phyloP scores from a whole-genome alignment of 2,797 vertebrate genomes.

The Gambelia wislizenii region DNA sequence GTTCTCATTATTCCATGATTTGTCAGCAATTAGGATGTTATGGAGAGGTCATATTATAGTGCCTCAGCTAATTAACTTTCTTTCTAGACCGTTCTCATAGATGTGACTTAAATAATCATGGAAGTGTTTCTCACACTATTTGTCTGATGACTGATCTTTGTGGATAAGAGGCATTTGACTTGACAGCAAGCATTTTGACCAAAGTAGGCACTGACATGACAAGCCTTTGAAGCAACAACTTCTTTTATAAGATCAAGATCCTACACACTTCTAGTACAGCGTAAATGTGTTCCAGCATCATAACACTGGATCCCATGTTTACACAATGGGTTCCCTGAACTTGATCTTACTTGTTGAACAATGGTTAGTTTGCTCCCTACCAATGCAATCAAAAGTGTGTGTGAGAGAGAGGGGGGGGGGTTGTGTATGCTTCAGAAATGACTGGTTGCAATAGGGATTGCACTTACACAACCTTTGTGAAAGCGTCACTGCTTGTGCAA shows the following conservation, averaged over 20 bases:
- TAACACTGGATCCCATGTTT: too few relatives aligned
- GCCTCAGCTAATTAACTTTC: neutral
- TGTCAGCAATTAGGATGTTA: conserved; percentile 2
- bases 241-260: neutral
- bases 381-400: too few relatives aligned
- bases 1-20: too few relatives aligned
- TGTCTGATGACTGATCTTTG: conserved; percentile 1
- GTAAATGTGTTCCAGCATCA: too few relatives aligned
- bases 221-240: neutral
- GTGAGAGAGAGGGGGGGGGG: too few relatives aligned
- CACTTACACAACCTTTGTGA: too few relatives aligned
- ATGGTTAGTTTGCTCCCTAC: too few relatives aligned
- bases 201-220: neutral
- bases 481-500: too few relatives aligned
- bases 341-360: too few relatives aligned
- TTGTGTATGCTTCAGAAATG: too few relatives aligned
- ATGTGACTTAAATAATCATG: neutral
- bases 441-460: too few relatives aligned
- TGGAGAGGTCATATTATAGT: neutral
- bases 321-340: too few relatives aligned
- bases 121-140: conserved; percentile 6
- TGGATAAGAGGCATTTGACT: neutral
- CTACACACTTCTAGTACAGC: neutral
- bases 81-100: conserved; percentile 19
- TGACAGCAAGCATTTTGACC: neutral